Evolutionary conservation across 2,113 vertebrate genomes (phyloP).

Genomic region (Pelodiscus sinensis): DNA sequence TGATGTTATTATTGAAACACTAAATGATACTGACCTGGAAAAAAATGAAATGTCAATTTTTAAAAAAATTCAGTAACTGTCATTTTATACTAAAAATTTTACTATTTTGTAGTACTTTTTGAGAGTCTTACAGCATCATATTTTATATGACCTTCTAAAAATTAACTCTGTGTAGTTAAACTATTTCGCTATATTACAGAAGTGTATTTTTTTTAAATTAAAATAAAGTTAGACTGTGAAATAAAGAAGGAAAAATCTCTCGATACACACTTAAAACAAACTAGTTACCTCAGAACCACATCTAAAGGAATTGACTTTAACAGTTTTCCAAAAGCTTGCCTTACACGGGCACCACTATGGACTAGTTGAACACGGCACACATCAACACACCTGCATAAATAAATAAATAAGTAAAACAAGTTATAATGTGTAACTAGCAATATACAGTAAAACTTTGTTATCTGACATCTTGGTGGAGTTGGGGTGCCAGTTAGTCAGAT

Average conservation of each 20-base stretch:
- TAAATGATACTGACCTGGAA: neutral
- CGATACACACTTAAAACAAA: neutral
- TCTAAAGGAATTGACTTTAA: constrained; percentile 92
- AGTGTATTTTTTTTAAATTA: neutral
- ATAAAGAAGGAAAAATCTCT: neutral
- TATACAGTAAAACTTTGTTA: too few species aligned
- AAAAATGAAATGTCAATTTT: neutral
- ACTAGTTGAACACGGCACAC: constrained; percentile 95
- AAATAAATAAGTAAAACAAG: neutral
- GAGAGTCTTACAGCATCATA: neutral
- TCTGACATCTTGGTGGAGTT: too few species aligned
- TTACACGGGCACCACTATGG: constrained; percentile 89
- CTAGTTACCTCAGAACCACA: constrained; percentile 88
- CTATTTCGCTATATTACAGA: neutral
- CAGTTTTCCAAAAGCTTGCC: constrained; percentile 94
- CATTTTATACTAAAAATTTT: neutral
- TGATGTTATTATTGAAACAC: neutral
- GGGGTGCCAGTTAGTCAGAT: too few species aligned
- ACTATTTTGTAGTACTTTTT: neutral
- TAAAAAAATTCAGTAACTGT: accelerated
- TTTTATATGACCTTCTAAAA: neutral
- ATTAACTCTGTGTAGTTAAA: neutral
- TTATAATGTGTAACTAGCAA: neutral
- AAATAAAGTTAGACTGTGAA: neutral
- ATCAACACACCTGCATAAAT: constrained; percentile 88